Conservation (phyloP, 2,797 vertebrate genomes). For the Phrynocephalus guinanensis region DNA sequence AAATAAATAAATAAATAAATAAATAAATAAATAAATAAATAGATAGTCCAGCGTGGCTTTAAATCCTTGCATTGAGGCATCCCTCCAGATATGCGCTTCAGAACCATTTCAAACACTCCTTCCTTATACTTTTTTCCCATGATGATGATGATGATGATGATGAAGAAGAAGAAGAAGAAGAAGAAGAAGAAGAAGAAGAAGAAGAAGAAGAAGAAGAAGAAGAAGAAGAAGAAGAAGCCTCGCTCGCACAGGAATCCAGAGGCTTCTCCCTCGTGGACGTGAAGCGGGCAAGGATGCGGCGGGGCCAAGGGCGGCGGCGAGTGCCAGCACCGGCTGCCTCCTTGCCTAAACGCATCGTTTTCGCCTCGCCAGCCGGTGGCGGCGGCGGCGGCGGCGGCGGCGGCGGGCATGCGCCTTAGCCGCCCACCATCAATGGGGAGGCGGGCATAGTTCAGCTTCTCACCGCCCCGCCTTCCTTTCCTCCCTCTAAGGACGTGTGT, state of each 20-base stretch:
- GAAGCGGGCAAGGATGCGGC: neutral
- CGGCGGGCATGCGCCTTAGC: conserved; percentile 32
- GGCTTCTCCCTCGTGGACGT: conserved; percentile 3
- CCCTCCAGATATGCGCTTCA: too few species aligned
- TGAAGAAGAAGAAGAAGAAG: too few species aligned
- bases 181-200: too few species aligned
- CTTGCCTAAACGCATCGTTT: neutral
- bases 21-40: too few species aligned
- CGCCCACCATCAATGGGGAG: neutral
- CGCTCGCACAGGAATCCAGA: neutral
- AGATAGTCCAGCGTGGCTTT: neutral
- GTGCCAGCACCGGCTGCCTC: neutral
- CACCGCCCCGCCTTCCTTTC: neutral
- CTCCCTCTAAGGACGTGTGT: too few species aligned
- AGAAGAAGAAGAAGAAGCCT: too few species aligned
- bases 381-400: neutral
- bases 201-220: too few species aligned
- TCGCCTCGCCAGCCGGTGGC: neutral
- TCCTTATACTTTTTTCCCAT: too few species aligned
- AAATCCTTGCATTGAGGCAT: neutral
- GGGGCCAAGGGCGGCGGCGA: neutral
- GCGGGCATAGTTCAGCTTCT: neutral
- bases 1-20: too few species aligned
- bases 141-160: too few species aligned
- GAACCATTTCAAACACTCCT: neutral